Evolutionary conservation across 2,113 vertebrate genomes (phyloP).

Genomic region (Pteronura brasiliensis): DNA sequence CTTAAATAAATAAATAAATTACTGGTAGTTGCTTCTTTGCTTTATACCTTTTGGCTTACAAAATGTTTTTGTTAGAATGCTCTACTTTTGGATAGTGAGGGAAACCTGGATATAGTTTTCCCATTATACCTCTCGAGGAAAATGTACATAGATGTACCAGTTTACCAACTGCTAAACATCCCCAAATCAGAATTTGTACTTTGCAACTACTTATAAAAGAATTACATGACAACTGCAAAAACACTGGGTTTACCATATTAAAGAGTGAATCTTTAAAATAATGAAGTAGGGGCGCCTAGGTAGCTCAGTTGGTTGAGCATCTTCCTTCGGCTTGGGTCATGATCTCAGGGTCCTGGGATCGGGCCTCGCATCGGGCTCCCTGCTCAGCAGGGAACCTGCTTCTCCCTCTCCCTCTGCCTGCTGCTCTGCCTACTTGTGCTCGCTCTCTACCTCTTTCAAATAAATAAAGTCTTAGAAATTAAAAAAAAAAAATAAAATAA

Average conservation of each 20-base stretch:
- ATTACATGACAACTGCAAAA: constrained; percentile 34
- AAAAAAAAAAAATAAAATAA: too few species aligned
- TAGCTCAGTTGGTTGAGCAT: too few species aligned
- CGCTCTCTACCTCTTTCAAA: too few species aligned
- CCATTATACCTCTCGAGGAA: background rate
- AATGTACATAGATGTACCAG: background rate
- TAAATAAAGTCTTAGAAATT: too few species aligned
- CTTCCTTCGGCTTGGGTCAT: too few species aligned
- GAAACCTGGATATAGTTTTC: background rate
- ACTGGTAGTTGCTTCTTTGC: background rate
- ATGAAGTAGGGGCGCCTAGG: background rate
- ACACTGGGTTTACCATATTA: background rate
- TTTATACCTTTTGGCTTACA: background rate
- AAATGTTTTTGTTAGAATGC: background rate
- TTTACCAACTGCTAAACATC: constrained; percentile 18
- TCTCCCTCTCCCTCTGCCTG: too few species aligned
- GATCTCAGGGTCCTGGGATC: too few species aligned
- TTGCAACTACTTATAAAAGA: constrained; percentile 34
- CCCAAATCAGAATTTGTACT: constrained; percentile 38
- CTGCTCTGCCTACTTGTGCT: too few species aligned
- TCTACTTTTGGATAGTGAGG: background rate
- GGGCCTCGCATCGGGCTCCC: too few species aligned
- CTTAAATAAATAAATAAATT: background rate
- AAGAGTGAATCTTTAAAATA: constrained; percentile 46
- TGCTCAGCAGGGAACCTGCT: too few species aligned